Evolutionary conservation across 2,888 invertebrate genomes (phyloP).

Genomic region (Cremastinae sp.): DNA sequence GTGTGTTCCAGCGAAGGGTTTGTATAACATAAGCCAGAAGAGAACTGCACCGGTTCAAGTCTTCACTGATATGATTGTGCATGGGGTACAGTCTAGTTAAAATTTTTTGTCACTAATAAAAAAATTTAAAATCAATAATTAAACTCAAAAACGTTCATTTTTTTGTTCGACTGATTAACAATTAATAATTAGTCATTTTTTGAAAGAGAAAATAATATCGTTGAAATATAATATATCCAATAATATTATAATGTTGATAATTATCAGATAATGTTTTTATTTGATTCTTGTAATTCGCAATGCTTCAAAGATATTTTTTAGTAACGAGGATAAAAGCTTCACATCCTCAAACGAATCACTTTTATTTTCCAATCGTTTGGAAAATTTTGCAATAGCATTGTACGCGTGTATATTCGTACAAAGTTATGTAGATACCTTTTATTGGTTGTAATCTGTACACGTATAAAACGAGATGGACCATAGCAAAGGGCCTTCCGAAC

Average conservation of each 20-base stretch:
- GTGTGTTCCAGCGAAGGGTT: constrained; percentile 13
- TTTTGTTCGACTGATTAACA: neutral
- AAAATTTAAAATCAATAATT: neutral
- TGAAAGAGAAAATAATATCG: no score
- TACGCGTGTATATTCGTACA: no score
- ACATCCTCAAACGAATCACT: no score
- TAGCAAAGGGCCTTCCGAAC: neutral
- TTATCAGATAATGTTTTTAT: no score
- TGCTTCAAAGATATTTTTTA: no score
- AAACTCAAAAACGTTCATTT: no score
- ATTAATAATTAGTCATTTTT: no score
- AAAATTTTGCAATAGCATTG: constrained; percentile 1
- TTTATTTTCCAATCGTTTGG: neutral
- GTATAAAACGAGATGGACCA: constrained; percentile 32
- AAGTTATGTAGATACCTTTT: constrained; percentile 45
- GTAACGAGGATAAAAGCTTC: no score
- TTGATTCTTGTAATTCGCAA: no score
- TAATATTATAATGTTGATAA: no score
- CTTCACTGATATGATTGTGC: constrained; percentile 30
- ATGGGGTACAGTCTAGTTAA: neutral
- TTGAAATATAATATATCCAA: no score
- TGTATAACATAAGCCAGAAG: constrained; percentile 42
- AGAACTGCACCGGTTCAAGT: constrained; percentile 49
- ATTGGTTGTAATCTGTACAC: constrained; percentile 16
- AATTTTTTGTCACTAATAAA: neutral